Evolutionary conservation across 2,113 vertebrate species (phyloP), one percentile per base, ranked within the genome.

Genomic region (Hippocampus zosterae): DNA sequence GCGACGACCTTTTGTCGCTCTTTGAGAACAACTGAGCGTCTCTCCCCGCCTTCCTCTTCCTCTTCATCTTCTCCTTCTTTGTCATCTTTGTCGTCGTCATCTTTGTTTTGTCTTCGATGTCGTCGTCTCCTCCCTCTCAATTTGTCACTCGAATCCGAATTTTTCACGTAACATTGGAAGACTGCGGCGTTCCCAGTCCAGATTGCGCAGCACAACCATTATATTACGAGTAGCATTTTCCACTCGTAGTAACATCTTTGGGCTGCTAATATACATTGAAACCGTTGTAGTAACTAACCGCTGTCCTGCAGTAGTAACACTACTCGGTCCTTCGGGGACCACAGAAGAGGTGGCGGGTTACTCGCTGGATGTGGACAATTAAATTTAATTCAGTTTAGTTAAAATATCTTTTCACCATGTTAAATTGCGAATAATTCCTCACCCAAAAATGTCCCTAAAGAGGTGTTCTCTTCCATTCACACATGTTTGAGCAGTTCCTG

Each of bases 1-100:
- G 91, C 2, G 95, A 98, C 0, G 96, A 98, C 77, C 93, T 98
- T 73, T 93, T 98, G 55, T 94, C 95, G 1, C 92, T 98, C 77
- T 98, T 98, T 3, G 96, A 97, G 92, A 96, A 92, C 90, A 97
- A 95, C 92, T 97, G 79, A 87, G 10, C 21, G 21, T 33, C 27
- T 64, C 48, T 50, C n/a, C 1, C 21, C 42, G 21, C 21, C 63
- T 23, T 18, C 56, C 25, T 15, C 63, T 23, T 18, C 56, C 25
- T 15, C 9, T 2, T 40, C 18, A 9, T n/a, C 18, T 11, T 9
- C 59, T 29, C 29, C 13, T 12, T 15, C 56, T 9, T 13, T 13
- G 11, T 27, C 56, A 13, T 12, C 12, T 7, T 15, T 27, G 12
- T 33, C 6, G 25, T 16, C 12, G 19, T 21, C 8, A 21, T 21